phyloP scores from a whole-genome alignment of 2,888 invertebrate genomes.

The Thalpophila matura region DNA sequence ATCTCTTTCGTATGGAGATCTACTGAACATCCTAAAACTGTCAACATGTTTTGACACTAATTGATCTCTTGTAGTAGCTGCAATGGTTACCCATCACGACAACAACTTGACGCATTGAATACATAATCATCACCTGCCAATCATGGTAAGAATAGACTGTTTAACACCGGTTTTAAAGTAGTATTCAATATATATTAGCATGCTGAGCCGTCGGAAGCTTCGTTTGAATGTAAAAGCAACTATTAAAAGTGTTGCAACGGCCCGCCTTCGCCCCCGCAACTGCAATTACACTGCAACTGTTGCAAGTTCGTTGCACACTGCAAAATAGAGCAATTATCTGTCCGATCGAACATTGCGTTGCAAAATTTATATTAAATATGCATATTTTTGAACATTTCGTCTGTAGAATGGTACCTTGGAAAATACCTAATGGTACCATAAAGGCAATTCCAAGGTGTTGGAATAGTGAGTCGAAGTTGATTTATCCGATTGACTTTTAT shows the following conservation, averaged over 20 bases:
- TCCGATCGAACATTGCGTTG: conserved; percentile 46
- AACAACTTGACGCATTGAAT: neutral
- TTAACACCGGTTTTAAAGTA: neutral
- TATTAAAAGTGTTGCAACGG: conserved; percentile 50
- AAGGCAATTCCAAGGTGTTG: neutral
- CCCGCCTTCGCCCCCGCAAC: conserved; percentile 33
- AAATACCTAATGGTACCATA: no score
- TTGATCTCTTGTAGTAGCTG: no score
- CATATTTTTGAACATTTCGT: conserved; percentile 19
- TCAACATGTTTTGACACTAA: no score
- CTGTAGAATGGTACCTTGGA: neutral
- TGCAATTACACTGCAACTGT: conserved; percentile 51
- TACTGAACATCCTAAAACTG: no score
- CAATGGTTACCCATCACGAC: neutral
- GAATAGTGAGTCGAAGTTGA: neutral
- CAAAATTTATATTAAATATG: conserved; percentile 38
- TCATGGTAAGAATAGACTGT: conserved; percentile 1
- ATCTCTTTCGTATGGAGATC: no score
- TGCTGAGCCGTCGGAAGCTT: conserved; percentile 44
- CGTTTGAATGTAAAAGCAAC: conserved; percentile 47
- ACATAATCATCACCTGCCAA: neutral
- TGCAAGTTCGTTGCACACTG: conserved; percentile 59
- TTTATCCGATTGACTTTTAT: neutral
- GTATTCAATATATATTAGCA: conserved; percentile 14
- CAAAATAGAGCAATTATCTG: conserved; percentile 59